Conservation (phyloP, 2,797 vertebrate species). For the Hipposideros larvatus region DNA sequence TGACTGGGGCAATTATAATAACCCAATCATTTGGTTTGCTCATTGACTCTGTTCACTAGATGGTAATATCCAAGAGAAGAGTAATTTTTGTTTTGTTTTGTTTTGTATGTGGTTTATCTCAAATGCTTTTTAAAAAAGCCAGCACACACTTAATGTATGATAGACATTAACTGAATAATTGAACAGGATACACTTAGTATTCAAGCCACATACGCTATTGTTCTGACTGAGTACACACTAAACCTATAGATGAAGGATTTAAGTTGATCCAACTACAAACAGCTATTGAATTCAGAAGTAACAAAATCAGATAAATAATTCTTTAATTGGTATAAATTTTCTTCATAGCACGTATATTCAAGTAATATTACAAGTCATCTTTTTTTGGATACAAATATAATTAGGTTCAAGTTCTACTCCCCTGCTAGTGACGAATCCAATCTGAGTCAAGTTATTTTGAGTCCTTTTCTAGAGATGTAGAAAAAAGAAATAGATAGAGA, state of each 20-base stretch:
- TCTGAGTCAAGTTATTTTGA: background rate
- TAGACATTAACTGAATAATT: background rate
- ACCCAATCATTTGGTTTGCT: background rate
- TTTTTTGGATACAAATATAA: background rate
- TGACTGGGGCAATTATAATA: background rate
- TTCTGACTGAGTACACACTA: background rate
- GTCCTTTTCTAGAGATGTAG: too few relatives aligned
- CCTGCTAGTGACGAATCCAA: background rate
- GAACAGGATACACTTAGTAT: background rate
- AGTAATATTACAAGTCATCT: background rate
- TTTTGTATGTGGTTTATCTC: background rate
- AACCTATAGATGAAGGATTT: background rate
- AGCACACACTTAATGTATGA: background rate
- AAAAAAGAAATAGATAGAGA: background rate
- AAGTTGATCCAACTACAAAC: background rate
- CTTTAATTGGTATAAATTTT: background rate
- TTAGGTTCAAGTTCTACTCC: background rate
- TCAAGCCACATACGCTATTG: background rate
- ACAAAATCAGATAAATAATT: background rate
- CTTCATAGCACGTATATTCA: background rate
- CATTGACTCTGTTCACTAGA: background rate
- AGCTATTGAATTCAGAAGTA: background rate
- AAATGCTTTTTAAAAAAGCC: background rate
- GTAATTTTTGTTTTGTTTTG: background rate
- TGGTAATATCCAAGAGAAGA: background rate